These are phyloP conservation scores for Simalia tracyae DNA, from an alignment of 2,797 vertebrate genomes.

Conservation along the genomic window DNA sequence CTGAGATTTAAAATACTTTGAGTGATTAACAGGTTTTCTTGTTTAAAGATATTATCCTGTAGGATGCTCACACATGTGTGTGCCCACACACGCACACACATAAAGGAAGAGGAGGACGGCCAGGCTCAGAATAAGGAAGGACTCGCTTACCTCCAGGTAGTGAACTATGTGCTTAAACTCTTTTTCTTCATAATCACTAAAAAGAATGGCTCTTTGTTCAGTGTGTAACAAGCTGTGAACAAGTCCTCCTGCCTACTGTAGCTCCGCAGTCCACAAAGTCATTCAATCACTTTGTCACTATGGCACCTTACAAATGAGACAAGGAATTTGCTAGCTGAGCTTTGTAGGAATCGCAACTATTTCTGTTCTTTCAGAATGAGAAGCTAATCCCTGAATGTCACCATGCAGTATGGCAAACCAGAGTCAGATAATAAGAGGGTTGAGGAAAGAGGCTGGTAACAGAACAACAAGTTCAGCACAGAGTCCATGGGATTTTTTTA, in stretches of 20 bases:
- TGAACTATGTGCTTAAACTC: constrained; percentile 13
- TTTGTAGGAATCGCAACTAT: background rate
- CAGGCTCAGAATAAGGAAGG: background rate
- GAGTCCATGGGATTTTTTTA: background rate
- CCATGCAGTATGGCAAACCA: background rate
- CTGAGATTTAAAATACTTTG: background rate
- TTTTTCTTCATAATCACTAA: constrained; percentile 24
- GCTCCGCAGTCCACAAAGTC: constrained; percentile 13
- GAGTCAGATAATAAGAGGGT: background rate
- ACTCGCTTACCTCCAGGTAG: background rate
- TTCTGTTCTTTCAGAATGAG: background rate
- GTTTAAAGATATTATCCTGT: background rate
- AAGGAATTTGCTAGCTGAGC: background rate
- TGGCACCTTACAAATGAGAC: constrained; percentile 31
- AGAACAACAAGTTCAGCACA: background rate
- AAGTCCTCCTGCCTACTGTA: constrained; percentile 8
- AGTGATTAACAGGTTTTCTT: background rate
- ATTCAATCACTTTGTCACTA: constrained; percentile 12
- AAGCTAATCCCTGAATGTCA: accelerated
- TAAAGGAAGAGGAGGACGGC: background rate
- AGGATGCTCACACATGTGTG: background rate
- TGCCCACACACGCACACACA: no score
- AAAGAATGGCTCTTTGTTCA: constrained; percentile 46
- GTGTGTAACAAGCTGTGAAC: background rate
- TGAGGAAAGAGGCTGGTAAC: background rate